Percentiles rank a stretch among this genome's conserved stretches.
phyloP scores from a whole-genome alignment of 2,113 vertebrate species.

The Calypte anna region DNA sequence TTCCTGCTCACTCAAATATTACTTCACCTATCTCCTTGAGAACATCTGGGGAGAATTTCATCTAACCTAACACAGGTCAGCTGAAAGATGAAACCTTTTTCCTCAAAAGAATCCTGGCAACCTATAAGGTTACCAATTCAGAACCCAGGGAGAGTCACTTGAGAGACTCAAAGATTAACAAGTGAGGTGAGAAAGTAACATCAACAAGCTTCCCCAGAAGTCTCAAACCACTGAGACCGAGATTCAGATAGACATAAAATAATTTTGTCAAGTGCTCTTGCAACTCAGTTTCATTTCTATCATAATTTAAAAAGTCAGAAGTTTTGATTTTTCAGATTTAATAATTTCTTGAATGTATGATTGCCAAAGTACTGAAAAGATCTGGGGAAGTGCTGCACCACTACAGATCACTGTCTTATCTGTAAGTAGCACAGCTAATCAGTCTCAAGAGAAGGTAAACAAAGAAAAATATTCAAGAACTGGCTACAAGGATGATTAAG shows the following conservation, averaged over 20 bases:
- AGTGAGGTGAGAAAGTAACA: background rate
- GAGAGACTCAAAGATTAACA: background rate
- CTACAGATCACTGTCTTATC: background rate
- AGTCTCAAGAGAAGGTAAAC: background rate
- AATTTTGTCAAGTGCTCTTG: background rate
- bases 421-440: background rate
- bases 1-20: background rate
- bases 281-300: background rate
- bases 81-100: background rate
- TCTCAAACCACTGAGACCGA: background rate
- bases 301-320: background rate
- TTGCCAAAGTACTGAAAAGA: background rate
- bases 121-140: background rate
- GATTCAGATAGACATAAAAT: background rate
- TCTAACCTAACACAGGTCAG: background rate
- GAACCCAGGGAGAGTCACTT: background rate
- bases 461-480: background rate
- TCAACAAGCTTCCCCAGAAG: background rate
- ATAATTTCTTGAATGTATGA: background rate
- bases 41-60: background rate
- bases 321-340: background rate
- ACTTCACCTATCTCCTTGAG: background rate
- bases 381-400: background rate
- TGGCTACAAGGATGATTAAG: too few relatives aligned
- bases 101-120: background rate